phyloP scores from a whole-genome alignment of 2,797 vertebrate species.

The Borostomias antarcticus region DNA sequence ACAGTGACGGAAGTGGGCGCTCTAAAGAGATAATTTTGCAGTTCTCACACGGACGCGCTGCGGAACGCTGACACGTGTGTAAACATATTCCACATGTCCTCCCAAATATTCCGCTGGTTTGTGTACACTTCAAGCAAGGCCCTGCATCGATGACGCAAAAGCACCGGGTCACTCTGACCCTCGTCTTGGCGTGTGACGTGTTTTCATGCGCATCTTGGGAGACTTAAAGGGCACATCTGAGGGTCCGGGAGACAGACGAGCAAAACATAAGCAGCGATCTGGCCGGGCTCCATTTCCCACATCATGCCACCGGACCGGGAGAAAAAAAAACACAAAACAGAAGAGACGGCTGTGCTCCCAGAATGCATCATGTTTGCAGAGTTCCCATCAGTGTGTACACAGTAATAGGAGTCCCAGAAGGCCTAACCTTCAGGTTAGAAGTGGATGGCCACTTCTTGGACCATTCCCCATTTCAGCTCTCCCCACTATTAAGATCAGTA shows the following conservation, averaged over 20 bases:
- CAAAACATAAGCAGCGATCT: slow-evolving; percentile 47
- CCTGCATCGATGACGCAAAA: not conserved
- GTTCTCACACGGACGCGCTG: slow-evolving; percentile 31
- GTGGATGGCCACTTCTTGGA: slow-evolving; percentile 54
- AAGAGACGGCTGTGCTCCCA: slow-evolving; percentile 71
- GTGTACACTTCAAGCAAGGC: slow-evolving; percentile 38
- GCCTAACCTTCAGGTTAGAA: slow-evolving; percentile 74
- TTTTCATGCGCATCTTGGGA: slow-evolving; percentile 25
- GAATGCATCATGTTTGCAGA: slow-evolving; percentile 74
- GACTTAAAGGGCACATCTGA: slow-evolving; percentile 44
- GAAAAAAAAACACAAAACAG: too few relatives aligned
- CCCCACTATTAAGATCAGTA: slow-evolving; percentile 53
- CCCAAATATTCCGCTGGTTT: slow-evolving; percentile 15
- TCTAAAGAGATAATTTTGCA: slow-evolving; percentile 25
- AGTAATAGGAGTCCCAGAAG: slow-evolving; percentile 74
- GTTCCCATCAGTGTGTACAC: slow-evolving; percentile 78
- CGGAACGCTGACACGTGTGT: slow-evolving; percentile 40
- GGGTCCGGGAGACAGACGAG: slow-evolving; percentile 39
- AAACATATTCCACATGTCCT: slow-evolving; percentile 38
- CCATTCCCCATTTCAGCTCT: slow-evolving; percentile 21
- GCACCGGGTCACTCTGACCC: not conserved
- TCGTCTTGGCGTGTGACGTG: slow-evolving; percentile 12
- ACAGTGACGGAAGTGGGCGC: slow-evolving; percentile 30
- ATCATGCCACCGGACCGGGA: slow-evolving; percentile 68
- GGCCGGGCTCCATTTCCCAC: slow-evolving; percentile 77